These are phyloP conservation scores for Ypsolopha scabrella DNA, from an alignment of 2,888 invertebrate genomes.

Conservation along the genomic window DNA sequence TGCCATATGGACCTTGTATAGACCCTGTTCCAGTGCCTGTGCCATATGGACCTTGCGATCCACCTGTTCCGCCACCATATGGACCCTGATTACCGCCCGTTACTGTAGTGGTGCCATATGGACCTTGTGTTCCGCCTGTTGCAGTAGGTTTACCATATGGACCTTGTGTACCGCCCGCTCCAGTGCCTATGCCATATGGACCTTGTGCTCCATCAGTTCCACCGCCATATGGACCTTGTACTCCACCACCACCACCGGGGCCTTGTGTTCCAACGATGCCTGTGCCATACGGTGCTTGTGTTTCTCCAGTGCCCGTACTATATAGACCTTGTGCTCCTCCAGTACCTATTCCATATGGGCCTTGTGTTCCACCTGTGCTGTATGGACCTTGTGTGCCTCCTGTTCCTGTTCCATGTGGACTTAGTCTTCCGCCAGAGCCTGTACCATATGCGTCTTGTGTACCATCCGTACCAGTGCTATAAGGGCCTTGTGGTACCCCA, in stretches of 20 bases:
- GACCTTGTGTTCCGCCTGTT: not conserved
- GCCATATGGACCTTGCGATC: constrained; percentile 3
- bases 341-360: constrained; percentile 4
- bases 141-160: not conserved
- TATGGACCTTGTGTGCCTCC: constrained; percentile 1
- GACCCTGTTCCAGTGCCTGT: not conserved
- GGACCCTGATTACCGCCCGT: not conserved
- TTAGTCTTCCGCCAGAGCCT: not conserved
- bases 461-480: not conserved
- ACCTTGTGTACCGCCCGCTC: not conserved
- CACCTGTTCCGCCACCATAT: not conserved
- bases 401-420: constrained; percentile 5
- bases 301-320: not conserved
- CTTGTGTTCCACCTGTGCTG: not conserved
- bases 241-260: constrained; percentile 4
- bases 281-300: not conserved
- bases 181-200: not conserved
- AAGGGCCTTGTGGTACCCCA: constrained; percentile 7
- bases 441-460: not conserved
- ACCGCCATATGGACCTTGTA: constrained; percentile 7
- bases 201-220: constrained; percentile 6
- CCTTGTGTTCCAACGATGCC: constrained; percentile 4
- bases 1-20: not conserved
- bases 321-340: not conserved
- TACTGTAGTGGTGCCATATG: constrained; percentile 4